Conservation (phyloP, 2,797 vertebrate species). For the Pogonophryne albipinna region DNA sequence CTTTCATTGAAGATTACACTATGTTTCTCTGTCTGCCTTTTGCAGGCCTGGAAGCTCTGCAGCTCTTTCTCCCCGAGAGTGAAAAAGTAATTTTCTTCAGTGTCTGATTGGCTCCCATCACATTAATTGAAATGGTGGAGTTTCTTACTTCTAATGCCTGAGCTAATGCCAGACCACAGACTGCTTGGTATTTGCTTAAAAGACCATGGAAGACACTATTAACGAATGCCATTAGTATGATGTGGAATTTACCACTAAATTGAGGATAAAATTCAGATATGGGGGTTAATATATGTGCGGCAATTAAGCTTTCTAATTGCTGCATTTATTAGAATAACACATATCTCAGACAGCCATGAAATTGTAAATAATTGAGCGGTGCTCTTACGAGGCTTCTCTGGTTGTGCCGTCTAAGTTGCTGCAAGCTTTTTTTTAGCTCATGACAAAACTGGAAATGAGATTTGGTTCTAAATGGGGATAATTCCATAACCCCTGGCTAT, state of each 20-base stretch:
- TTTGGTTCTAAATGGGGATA: constrained; percentile 72
- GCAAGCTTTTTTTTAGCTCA: constrained; percentile 57
- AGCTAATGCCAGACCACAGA: constrained; percentile 61
- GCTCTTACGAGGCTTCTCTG: constrained; percentile 69
- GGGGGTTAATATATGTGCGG: constrained; percentile 75
- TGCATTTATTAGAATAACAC: constrained; percentile 84
- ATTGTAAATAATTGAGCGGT: constrained; percentile 84
- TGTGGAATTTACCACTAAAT: constrained; percentile 77
- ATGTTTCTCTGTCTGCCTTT: constrained; percentile 56
- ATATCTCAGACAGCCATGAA: constrained; percentile 82
- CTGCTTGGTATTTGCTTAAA: constrained; percentile 30
- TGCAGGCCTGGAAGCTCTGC: constrained; percentile 48
- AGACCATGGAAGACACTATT: constrained; percentile 61
- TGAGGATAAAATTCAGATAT: constrained; percentile 76
- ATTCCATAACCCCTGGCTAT: constrained; percentile 52
- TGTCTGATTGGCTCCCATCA: constrained; percentile 56
- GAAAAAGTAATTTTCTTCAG: constrained; percentile 52
- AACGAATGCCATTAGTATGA: constrained; percentile 67
- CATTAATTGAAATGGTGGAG: constrained; percentile 34
- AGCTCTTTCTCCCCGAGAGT: constrained; percentile 38
- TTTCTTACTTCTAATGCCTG: constrained; percentile 55
- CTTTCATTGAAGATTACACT: constrained; percentile 58
- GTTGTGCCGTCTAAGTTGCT: constrained; percentile 56
- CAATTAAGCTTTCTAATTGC: constrained; percentile 79
- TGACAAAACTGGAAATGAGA: constrained; percentile 81